Evolutionary conservation across 2,888 invertebrate species (phyloP).

Genomic region (Acrobasis suavella): DNA sequence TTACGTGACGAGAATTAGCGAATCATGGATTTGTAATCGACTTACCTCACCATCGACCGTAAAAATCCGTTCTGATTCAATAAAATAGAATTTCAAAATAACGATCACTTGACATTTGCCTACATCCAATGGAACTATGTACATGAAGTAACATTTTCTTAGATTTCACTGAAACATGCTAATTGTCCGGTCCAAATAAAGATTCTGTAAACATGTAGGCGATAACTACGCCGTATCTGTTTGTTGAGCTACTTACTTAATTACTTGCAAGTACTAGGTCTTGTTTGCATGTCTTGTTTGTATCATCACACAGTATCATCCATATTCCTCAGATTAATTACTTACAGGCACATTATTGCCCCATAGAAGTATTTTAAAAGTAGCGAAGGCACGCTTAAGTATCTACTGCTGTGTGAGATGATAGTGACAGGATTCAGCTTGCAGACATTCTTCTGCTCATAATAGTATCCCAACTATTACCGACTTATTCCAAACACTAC

Average conservation of each 20-base stretch:
- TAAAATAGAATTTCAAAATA: not conserved
- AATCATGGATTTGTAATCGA: slow-evolving; percentile 4
- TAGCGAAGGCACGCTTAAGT: no score
- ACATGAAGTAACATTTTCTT: not conserved
- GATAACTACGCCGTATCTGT: slow-evolving; percentile 1
- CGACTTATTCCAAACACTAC: no score
- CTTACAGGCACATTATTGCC: no score
- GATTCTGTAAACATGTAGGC: slow-evolving; percentile 9
- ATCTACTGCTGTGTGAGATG: no score
- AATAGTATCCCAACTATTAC: no score
- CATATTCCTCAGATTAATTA: no score
- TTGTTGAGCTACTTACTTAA: not conserved
- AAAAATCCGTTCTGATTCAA: not conserved
- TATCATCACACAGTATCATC: not conserved
- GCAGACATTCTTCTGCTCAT: no score
- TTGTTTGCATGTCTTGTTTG: slow-evolving; percentile 11
- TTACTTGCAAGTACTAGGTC: not conserved
- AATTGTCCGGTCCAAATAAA: slow-evolving; percentile 18
- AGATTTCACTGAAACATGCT: slow-evolving; percentile 4
- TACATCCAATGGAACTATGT: not conserved
- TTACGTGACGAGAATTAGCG: slow-evolving; percentile 14
- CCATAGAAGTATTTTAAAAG: no score
- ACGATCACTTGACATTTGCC: not conserved
- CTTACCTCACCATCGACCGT: slow-evolving; percentile 24
- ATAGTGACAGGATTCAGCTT: no score